These are phyloP conservation scores for Caenorhabditis angaria DNA, from an alignment of 2,888 invertebrate genomes.

Conservation along the genomic window DNA sequence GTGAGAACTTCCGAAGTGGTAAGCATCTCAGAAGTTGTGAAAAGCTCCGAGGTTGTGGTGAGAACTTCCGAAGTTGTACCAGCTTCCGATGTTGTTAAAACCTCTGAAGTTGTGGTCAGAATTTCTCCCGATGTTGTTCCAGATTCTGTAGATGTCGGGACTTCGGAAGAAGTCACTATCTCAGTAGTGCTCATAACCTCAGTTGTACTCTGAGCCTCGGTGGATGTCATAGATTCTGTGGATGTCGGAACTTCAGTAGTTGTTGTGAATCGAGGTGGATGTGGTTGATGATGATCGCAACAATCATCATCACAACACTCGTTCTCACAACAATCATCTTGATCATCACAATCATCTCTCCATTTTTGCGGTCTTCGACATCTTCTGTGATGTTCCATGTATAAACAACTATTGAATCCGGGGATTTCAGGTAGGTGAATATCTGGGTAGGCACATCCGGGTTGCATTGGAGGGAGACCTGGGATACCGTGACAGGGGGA, in stretches of 20 bases:
- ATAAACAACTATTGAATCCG: background rate
- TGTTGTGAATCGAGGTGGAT: background rate
- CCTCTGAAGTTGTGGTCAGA: no score
- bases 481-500: no score
- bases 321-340: background rate
- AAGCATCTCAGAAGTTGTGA: background rate
- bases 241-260: background rate
- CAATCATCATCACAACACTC: no score
- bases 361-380: background rate
- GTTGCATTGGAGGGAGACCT: no score
- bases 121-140: background rate
- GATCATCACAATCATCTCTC: background rate
- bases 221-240: background rate
- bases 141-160: slow-evolving; percentile 5
- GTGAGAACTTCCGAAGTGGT: background rate
- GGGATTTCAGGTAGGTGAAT: background rate
- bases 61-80: background rate
- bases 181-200: background rate
- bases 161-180: background rate
- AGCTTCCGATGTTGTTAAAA: background rate
- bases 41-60: background rate
- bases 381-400: background rate
- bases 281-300: background rate
- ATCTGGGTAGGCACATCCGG: no score
- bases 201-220: background rate